Base-by-base conservation (phyloP, 2,113 vertebrate genomes). In the Strix uralensis region DNA sequence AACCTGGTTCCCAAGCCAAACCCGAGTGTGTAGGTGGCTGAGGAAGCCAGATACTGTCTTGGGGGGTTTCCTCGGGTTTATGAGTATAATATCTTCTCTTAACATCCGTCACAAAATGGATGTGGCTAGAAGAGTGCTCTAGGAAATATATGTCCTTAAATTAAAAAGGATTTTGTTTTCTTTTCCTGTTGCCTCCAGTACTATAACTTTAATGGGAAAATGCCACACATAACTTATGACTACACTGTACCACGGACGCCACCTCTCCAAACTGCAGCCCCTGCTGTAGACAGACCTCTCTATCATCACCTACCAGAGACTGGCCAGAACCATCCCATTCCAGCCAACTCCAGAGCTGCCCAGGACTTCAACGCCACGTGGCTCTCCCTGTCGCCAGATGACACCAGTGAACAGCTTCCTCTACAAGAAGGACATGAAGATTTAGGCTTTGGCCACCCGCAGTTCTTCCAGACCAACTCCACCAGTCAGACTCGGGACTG, bases 141-240 rank as follows among this genome's bases (percentile, higher is more conserved):
- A 66, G 49, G n/a, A 59, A 89, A 36, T 34, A 11, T 7, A 10
- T 4, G 7, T 54, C 44, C 62, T 71, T 62, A 58, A 81, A 72
- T 61, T 62, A 67, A 77, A 84, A 74, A 15, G 0, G 9, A 29
- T 23, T 92, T 86, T 72, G 52, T 54, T 91, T 94, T 79, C 83
- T 91, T 96, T 72, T 86, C 46, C 58, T 10, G 2, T 96, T 90
- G 38, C 84, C 63, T 92, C 40, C 82, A 99, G 99, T 99, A 99
- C 95, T 99, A 99, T 93, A 99, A 99, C 96, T 95, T 99, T 7
- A 99, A 99, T 62, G 99, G 99, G 83, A 99, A 99, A 92, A 98
- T 99, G 92, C 98, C 99, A 36, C 98, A 99, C 79, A 95, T 99
- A 90, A 99, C 99, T 18, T 99, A 99, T 0, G 99, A 99, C 96